Conservation (phyloP, 2,797 vertebrate species). For the Xenentodon cancila region DNA sequence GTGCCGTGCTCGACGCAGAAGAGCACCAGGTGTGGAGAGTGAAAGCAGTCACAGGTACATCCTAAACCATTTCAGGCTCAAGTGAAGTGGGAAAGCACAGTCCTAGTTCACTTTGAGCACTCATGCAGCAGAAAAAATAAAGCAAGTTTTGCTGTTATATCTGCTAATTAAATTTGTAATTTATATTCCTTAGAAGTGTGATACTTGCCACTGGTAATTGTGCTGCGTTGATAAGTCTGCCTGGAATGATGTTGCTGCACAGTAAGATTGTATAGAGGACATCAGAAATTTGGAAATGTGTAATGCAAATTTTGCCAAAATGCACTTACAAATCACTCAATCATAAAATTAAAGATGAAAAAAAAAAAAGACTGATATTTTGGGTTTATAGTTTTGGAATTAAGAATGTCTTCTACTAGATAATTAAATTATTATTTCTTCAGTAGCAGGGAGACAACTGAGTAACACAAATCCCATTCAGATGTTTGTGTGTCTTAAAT, state of each 20-base stretch:
- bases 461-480: slow-evolving; percentile 8
- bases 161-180: not conserved
- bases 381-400: slow-evolving; percentile 3
- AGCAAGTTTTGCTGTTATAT: too few relatives aligned
- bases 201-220: not conserved
- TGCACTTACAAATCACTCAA: not conserved
- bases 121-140: too few relatives aligned
- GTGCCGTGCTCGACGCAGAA: slow-evolving; percentile 20
- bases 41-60: slow-evolving; percentile 6
- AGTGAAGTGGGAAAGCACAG: slow-evolving; percentile 2
- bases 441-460: not conserved
- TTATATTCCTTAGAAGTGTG: not conserved
- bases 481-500: slow-evolving; percentile 6
- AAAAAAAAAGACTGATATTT: not conserved
- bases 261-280: not conserved
- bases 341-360: slow-evolving; percentile 6
- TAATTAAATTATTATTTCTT: not conserved
- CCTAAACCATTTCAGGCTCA: slow-evolving; percentile 10
- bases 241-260: not conserved
- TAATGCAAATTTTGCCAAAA: not conserved
- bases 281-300: not conserved
- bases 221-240: not conserved
- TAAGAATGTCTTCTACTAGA: slow-evolving; percentile 6
- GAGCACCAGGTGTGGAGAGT: slow-evolving; percentile 36
- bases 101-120: too few relatives aligned